Base-by-base conservation (phyloP, 2,888 invertebrate species). In the Agapetus fuscipes region DNA sequence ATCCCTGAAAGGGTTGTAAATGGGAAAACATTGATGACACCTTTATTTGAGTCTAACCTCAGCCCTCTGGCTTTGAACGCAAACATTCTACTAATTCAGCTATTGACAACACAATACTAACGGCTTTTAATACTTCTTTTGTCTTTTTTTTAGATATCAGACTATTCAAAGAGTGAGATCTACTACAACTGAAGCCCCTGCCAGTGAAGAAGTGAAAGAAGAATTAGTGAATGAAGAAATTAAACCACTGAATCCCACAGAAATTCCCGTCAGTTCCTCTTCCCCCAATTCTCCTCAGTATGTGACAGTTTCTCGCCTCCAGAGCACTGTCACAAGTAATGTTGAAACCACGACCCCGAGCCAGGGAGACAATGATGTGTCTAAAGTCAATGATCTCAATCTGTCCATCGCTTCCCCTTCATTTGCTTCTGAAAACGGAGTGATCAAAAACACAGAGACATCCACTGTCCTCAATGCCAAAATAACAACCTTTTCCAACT, bases 91-190 rank as follows among this genome's bases (percentile, higher is more conserved):
- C n/a, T n/a, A n/a, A n/a, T n/a, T n/a, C n/a, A n/a, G n/a, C n/a
- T n/a, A n/a, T n/a, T n/a, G n/a, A n/a, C n/a, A n/a, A n/a, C n/a
- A n/a, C n/a, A n/a, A n/a, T n/a, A n/a, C n/a, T n/a, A n/a, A n/a
- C n/a, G n/a, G n/a, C n/a, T n/a, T n/a, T n/a, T n/a, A n/a, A n/a
- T n/a, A n/a, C n/a, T n/a, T n/a, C n/a, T 27, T 31, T 31, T 17
- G 17, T 29, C 10, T 26, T 39, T 15, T 28, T 41, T 48, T 15
- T 24, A 48, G 48, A 37, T 48, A 48, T 14, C 46, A 48, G 32
- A 43, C 40, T 9, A 48, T 48, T 20, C 46, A 48, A 29, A 37
- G 48, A 40, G 31, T 38, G 11, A 44, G 48, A 34, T 39, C 46
- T 13, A 43, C 48, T 15, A 44, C 47, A 10, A 30, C 39, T n/a